phyloP scores from a whole-genome alignment of 2,113 vertebrate species.

The Platysteira castanea region DNA sequence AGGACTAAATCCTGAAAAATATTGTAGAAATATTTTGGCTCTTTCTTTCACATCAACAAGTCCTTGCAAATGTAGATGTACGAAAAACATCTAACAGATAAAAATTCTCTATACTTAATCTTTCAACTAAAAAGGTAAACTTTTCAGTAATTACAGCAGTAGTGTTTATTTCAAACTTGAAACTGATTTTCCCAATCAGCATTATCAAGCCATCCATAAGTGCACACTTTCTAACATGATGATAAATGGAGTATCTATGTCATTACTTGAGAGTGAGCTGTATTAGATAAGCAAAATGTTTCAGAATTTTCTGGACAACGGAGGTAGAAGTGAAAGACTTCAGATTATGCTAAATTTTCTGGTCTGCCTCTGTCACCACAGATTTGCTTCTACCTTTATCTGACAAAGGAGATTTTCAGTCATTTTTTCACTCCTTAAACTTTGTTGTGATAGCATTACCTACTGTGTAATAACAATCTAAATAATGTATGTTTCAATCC shows the following conservation, averaged over 20 bases:
- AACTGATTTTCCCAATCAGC: not conserved
- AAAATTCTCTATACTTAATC: not conserved
- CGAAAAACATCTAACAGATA: not conserved
- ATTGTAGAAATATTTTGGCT: not conserved
- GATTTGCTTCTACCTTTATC: not conserved
- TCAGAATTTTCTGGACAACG: not conserved
- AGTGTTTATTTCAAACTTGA: not conserved
- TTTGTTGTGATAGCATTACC: not conserved
- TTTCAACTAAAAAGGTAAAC: not conserved
- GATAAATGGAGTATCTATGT: not conserved
- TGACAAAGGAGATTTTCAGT: not conserved
- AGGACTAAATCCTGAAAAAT: not conserved
- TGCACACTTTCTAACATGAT: not conserved
- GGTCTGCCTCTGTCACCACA: not conserved
- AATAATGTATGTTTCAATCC: not conserved
- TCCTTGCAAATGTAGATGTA: not conserved
- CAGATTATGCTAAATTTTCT: not conserved
- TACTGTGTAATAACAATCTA: not conserved
- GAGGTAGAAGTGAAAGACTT: not conserved
- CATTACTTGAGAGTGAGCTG: not conserved
- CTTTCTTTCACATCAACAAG: not conserved
- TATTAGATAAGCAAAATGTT: not conserved
- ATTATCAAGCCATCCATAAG: not conserved
- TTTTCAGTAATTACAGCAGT: not conserved
- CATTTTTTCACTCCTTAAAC: not conserved